These are phyloP conservation scores for Bradynema listronoti DNA, from an alignment of 1,140 invertebrate species.

Conservation along the genomic window DNA sequence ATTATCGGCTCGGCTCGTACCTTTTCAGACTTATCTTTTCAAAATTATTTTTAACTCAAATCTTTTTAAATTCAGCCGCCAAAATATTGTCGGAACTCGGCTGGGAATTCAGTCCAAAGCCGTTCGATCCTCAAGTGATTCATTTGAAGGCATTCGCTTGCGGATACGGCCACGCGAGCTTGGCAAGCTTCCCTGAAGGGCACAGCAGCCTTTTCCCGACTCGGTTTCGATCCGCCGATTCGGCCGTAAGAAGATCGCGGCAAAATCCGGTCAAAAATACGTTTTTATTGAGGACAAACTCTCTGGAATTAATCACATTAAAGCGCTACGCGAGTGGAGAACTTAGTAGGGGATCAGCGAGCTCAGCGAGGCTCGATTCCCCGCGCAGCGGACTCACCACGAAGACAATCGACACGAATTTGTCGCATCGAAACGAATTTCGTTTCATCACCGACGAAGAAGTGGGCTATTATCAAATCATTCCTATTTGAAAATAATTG, in stretches of 20 bases:
- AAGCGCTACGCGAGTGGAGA: too few relatives aligned
- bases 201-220: background rate
- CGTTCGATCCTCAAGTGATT: background rate
- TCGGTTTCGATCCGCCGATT: background rate
- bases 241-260: background rate
- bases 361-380: too few relatives aligned
- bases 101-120: conserved; percentile 4
- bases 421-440: too few relatives aligned
- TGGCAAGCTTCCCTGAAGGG: background rate
- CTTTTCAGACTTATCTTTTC: too few relatives aligned
- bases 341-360: too few relatives aligned
- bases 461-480: too few relatives aligned
- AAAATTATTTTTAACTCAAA: background rate
- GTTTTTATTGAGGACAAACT: background rate
- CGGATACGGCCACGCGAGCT: background rate
- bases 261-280: background rate
- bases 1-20: too few relatives aligned
- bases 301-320: too few relatives aligned
- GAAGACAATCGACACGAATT: too few relatives aligned
- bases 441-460: too few relatives aligned
- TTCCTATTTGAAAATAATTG: too few relatives aligned
- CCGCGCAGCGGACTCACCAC: too few relatives aligned
- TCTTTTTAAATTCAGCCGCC: background rate
- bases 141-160: background rate
- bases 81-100: background rate